Conservation (phyloP, 2,797 vertebrate genomes). For the Loriculus beryllinus region DNA sequence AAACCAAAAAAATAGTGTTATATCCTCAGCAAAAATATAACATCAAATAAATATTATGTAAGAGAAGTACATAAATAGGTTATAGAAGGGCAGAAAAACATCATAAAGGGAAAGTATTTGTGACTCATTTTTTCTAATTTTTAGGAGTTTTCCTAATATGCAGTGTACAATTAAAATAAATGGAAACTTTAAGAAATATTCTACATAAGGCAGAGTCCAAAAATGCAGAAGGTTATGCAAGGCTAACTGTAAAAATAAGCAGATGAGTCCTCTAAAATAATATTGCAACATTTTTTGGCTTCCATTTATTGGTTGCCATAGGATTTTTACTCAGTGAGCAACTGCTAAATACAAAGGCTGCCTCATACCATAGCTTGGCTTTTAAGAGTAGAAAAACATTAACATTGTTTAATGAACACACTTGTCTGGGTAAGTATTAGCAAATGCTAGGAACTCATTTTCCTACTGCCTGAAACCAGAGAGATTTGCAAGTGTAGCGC, state of each 20-base stretch:
- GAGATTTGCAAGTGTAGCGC: constrained; percentile 18
- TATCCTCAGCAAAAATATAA: not conserved
- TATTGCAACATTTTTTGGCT: constrained; percentile 76
- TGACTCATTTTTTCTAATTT: constrained; percentile 69
- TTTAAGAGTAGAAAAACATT: constrained; percentile 45
- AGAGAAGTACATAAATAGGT: constrained; percentile 7
- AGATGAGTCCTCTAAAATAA: constrained; percentile 75
- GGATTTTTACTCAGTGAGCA: constrained; percentile 62
- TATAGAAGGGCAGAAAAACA: constrained; percentile 61
- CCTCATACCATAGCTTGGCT: constrained; percentile 56
- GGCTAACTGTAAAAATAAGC: constrained; percentile 78
- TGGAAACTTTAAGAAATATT: constrained; percentile 72
- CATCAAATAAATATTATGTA: constrained; percentile 31
- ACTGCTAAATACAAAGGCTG: constrained; percentile 48
- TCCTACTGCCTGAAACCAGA: constrained; percentile 9
- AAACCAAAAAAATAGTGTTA: not conserved
- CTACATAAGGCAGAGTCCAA: constrained; percentile 73
- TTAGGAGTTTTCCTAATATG: constrained; percentile 58
- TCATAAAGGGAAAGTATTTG: constrained; percentile 41
- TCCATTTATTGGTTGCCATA: constrained; percentile 61
- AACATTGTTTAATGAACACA: constrained; percentile 42
- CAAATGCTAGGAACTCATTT: constrained; percentile 25
- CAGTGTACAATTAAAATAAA: constrained; percentile 65
- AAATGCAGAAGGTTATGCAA: constrained; percentile 77
- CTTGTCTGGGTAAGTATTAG: constrained; percentile 34